phyloP scores from a whole-genome alignment of 2,113 vertebrate genomes.

The Oreocharis arfaki region DNA sequence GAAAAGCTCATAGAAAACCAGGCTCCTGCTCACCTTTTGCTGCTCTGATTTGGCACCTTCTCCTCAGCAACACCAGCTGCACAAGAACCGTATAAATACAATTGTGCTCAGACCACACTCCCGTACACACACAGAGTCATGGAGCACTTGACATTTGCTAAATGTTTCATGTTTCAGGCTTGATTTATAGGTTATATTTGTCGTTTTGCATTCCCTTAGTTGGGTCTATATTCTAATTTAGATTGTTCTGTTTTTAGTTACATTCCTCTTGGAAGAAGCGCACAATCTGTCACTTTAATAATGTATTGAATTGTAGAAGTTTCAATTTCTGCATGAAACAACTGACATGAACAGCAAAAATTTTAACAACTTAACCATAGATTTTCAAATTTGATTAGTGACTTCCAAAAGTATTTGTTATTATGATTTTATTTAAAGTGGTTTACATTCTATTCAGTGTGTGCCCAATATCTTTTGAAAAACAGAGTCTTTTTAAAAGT shows the following conservation, averaged over 20 bases:
- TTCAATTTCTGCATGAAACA: not conserved
- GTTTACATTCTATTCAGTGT: not conserved
- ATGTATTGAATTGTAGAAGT: not conserved
- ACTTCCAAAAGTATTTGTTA: not conserved
- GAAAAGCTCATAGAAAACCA: too few species aligned
- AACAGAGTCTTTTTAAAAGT: not conserved
- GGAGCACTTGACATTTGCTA: not conserved
- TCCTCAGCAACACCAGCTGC: conserved; percentile 6
- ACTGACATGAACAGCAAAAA: not conserved
- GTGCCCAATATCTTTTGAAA: not conserved
- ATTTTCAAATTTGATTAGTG: not conserved
- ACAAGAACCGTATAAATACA: conserved; percentile 15
- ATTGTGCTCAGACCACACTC: not conserved
- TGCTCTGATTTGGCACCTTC: conserved; percentile 48
- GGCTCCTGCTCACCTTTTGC: not conserved
- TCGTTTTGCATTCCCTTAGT: not conserved
- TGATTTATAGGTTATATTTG: not conserved
- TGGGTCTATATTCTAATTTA: not conserved
- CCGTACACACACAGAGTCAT: not conserved
- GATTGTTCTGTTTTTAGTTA: not conserved
- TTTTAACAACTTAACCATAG: not conserved
- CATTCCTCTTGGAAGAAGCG: not conserved
- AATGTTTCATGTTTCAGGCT: not conserved
- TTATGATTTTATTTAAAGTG: not conserved
- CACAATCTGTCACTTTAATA: not conserved